These are phyloP conservation scores for Sesia apiformis DNA, from an alignment of 2,888 invertebrate species.

Conservation along the genomic window DNA sequence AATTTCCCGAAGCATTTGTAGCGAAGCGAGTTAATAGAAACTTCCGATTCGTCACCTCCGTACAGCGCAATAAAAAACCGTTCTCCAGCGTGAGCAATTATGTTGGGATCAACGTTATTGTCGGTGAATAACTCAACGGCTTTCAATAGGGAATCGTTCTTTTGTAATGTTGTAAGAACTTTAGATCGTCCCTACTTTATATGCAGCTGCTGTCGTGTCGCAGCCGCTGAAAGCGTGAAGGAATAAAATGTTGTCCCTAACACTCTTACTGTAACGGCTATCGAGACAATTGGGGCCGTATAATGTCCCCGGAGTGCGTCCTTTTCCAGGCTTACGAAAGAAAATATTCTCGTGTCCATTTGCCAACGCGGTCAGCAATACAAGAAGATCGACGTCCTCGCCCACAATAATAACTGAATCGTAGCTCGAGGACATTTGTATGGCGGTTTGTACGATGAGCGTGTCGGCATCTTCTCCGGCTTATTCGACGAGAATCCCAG, in stretches of 20 bases:
- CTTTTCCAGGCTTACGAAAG: too few species aligned
- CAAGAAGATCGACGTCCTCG: background rate
- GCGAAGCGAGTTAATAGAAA: background rate
- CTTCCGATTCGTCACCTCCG: background rate
- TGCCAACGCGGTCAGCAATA: background rate
- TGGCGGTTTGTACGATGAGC: background rate
- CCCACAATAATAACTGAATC: background rate
- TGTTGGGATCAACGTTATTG: slow-evolving; percentile 2
- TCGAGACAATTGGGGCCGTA: too few species aligned
- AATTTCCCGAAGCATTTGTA: background rate
- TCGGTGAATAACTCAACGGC: slow-evolving; percentile 2
- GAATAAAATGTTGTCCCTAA: background rate
- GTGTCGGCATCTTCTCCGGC: background rate
- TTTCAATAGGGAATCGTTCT: background rate
- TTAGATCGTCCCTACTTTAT: background rate
- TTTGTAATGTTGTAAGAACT: background rate
- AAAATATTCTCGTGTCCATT: too few species aligned
- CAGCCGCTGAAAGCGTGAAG: background rate
- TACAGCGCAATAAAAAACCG: slow-evolving; percentile 6
- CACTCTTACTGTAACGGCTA: background rate
- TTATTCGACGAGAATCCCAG: background rate
- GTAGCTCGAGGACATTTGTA: background rate
- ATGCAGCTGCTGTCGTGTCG: background rate
- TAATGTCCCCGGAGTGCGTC: too few species aligned
- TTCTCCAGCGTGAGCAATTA: slow-evolving; percentile 5